A percentile compares a stretch with the other conserved stretches of the same genome.
Evolutionary conservation across 1,140 invertebrate species (phyloP).

Genomic region (Plectrocnemia conspersa): DNA sequence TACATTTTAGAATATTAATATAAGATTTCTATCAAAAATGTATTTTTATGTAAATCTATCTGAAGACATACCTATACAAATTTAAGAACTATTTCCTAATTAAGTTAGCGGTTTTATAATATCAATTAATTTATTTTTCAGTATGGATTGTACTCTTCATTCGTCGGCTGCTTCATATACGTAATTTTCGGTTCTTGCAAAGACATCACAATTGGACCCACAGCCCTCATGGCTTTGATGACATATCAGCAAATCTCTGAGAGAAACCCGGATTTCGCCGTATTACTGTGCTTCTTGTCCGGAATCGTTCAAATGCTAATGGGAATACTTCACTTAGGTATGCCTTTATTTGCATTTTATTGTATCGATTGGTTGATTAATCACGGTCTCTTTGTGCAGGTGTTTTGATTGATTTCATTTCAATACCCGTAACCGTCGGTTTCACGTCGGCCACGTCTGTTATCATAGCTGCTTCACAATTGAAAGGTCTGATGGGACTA

Average conservation of each 20-base stretch:
- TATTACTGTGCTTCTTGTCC: constrained; percentile 77
- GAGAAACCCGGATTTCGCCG: constrained; percentile 70
- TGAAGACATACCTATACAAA: too few species aligned
- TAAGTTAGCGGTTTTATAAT: too few species aligned
- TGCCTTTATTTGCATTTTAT: constrained; percentile 21
- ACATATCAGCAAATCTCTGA: constrained; percentile 68
- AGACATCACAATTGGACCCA: constrained; percentile 86
- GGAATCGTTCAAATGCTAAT: constrained; percentile 79
- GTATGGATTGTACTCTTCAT: constrained; percentile 89
- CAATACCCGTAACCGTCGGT: constrained; percentile 86
- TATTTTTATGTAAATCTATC: too few species aligned
- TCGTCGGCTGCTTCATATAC: constrained; percentile 90
- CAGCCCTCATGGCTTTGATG: constrained; percentile 78
- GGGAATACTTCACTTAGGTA: constrained; percentile 76
- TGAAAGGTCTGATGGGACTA: constrained; percentile 78
- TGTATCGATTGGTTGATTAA: background rate
- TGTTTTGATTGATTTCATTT: constrained; percentile 92
- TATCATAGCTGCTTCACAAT: constrained; percentile 83
- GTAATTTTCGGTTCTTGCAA: constrained; percentile 84
- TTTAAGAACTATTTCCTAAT: too few species aligned
- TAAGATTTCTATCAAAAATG: too few species aligned
- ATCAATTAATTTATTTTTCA: constrained; percentile 48
- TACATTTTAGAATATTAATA: too few species aligned
- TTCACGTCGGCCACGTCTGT: constrained; percentile 92
- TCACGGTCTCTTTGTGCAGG: constrained; percentile 53